Conservation (phyloP, 2,797 vertebrate genomes). For the Brachyalestes nurse region DNA sequence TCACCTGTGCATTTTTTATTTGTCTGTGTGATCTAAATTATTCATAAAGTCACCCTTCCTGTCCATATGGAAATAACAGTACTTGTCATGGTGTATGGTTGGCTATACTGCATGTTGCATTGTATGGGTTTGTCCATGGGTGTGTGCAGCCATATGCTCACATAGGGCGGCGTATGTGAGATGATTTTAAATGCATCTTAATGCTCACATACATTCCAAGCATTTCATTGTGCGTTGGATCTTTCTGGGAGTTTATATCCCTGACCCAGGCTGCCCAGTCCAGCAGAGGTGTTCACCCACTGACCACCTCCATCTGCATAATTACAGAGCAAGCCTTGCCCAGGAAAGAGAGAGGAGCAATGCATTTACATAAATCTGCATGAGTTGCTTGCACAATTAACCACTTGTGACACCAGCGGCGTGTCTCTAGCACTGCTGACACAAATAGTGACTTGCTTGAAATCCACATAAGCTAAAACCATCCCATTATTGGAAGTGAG, state of each 20-base stretch:
- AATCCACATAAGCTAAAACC: constrained; percentile 26
- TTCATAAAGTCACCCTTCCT: constrained; percentile 15
- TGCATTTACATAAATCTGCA: constrained; percentile 79
- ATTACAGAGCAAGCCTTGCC: constrained; percentile 72
- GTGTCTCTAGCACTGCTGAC: constrained; percentile 46
- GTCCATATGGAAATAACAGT: constrained; percentile 35
- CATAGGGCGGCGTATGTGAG: not conserved
- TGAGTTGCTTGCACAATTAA: constrained; percentile 70
- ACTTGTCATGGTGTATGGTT: constrained; percentile 15
- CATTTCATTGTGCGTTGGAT: constrained; percentile 12
- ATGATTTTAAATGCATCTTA: not conserved
- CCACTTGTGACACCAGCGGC: constrained; percentile 66
- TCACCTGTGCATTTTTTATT: constrained; percentile 16
- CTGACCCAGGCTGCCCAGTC: constrained; percentile 68
- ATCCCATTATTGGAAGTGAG: constrained; percentile 24
- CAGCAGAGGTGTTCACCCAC: constrained; percentile 65
- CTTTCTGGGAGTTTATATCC: constrained; percentile 66
- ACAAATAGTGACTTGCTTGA: constrained; percentile 23
- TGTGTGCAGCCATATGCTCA: constrained; percentile 10
- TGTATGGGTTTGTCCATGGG: not conserved
- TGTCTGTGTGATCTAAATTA: constrained; percentile 19
- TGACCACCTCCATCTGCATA: constrained; percentile 67
- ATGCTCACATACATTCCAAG: not conserved
- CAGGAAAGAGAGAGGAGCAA: constrained; percentile 63
- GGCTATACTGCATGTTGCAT: not conserved